phyloP scores from a whole-genome alignment of 2,113 vertebrate genomes.

The Cyanoderma ruficeps region DNA sequence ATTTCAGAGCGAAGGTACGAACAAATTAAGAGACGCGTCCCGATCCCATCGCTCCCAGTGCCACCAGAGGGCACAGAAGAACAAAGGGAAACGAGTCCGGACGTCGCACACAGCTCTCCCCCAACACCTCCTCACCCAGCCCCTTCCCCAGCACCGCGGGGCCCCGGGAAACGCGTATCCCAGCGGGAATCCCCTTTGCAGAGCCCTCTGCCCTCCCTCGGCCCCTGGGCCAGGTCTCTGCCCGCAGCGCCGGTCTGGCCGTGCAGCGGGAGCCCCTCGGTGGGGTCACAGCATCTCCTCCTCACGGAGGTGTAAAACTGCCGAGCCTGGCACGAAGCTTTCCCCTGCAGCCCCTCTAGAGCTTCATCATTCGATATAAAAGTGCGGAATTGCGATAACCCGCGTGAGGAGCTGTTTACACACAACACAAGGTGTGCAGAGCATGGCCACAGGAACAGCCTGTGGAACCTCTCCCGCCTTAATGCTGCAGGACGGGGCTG shows the following conservation, averaged over 20 bases:
- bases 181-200: neutral
- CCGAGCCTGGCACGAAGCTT: neutral
- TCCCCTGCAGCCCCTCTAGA: neutral
- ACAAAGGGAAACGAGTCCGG: neutral
- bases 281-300: neutral
- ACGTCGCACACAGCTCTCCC: neutral
- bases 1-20: neutral
- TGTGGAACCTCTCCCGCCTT: neutral
- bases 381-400: neutral
- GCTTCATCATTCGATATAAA: neutral
- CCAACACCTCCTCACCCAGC: rapidly evolving
- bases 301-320: neutral
- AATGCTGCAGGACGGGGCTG: neutral
- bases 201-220: neutral
- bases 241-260: rapidly evolving
- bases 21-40: neutral
- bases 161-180: neutral
- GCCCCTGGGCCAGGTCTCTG: neutral
- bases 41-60: neutral
- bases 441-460: neutral
- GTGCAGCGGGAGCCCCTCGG: neutral
- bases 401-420: neutral
- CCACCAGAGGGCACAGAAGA: constrained; percentile 74
- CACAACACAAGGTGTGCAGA: neutral
- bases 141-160: neutral